Evolutionary conservation across 2,113 vertebrate species (phyloP), one percentile per base, ranked within the genome.

Genomic region (Dinomys branickii): DNA sequence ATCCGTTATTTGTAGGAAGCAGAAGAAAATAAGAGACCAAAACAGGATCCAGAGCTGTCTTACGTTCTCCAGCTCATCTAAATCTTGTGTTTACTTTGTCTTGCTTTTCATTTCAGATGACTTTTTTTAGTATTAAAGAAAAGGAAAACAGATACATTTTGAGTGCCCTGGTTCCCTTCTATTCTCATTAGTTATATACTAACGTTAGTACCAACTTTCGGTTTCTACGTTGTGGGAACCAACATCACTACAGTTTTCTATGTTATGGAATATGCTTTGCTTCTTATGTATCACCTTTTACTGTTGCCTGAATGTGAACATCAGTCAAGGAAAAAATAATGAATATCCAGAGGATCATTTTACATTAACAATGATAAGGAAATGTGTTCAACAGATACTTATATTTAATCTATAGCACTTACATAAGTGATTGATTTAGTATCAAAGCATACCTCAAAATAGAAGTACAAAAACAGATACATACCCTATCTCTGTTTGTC

Each of bases 331-430:
- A 75, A 71, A 71, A 91, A 92, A 84, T 59, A 94, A 84, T 89
- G 91, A 95, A 95, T 97, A 97, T 93, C 95, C 86, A 94, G 96
- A 91, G 28, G 84, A 30, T 54, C 5, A 1, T 84, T 97, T 96
- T 93, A 89, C 83, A 90, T 94, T 84, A 83, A 38, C 91, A 94
- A 58, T 96, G 95, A 94, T 91, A 93, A 82, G 80, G 61, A 96
- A 87, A 86, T 50, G 86, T 50, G 83, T 91, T 94, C 83, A 91
- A 86, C 47, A 90, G 59, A 91, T 92, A 91, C 58, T 95, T 94
- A 59, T 85, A 91, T 35, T 83, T 97, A 96, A 93, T 91, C 24
- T 95, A 52, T 6, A 81, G 35, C 50, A 95, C 93, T 97, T 92
- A 90, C 5, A 47, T 87, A 95, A 78, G 65, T 87, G 30, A 41